Base-by-base conservation (phyloP, 1,140 invertebrate species). In the Eubasilissa regina region DNA sequence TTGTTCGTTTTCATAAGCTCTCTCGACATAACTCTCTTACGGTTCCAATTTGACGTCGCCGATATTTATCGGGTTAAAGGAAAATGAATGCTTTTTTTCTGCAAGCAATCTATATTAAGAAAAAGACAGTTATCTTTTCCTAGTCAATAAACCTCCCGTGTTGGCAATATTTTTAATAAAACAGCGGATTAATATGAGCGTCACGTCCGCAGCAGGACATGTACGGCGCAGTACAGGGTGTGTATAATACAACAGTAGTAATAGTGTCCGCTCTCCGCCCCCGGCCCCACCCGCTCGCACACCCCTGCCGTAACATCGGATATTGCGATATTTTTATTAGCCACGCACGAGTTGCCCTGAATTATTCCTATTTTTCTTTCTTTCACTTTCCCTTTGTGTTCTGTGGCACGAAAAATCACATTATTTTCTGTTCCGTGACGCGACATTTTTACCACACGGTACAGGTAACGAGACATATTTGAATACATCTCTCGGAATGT, bases 271-370 rank as follows among this genome's bases (percentile, higher is more conserved):
- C 60, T 13, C 11, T 43, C 60, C 11, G 9, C 60, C 10, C 21
- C 25, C 62, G 13, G 3, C n/a, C 1, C 13, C 47, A 45, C n/a
- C 66, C 45, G 1, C 19, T 45, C 47, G 17, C 8, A 13, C 66
- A 1, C 35, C 64, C 4, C 47, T 12, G 9, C 66, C 45, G 47
- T 53, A 12, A 10, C 58, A 45, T 25, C 45, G 66, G 66, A 70
- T 70, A 70, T 70, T 70, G 66, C 17, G 47, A 70, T 70, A 70
- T 70, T 70, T 70, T 70, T 70, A 70, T 70, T 70, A 70, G 66
- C 66, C 19, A 70, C 66, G 66, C 66, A 70, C 66, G 66, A 51
- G 66, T 51, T 70, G 51, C 66, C 48, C 66, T 51, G 45, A 51
- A 70, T 70, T 70, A 51, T 70, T 70, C 66, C 47, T 53, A 70